A percentile compares a stretch with the other conserved stretches of the same genome.
Evolutionary conservation across 1,140 invertebrate genomes (phyloP).

Genomic region (Drosophila miranda): DNA sequence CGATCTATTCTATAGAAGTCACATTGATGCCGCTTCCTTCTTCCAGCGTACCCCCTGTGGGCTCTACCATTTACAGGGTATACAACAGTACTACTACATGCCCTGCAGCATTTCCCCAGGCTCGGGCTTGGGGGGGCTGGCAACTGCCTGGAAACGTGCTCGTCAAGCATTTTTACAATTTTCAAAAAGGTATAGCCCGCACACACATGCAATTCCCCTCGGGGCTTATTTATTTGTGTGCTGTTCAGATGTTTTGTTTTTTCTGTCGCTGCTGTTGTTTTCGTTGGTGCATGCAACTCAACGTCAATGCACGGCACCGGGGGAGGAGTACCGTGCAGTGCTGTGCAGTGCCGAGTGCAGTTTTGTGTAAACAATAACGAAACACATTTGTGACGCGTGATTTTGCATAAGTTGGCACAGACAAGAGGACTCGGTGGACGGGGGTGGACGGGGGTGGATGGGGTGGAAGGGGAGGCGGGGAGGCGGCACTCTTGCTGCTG

Average conservation of each 20-base stretch:
- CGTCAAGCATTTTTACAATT: constrained; percentile 75
- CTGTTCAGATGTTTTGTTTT: constrained; percentile 23
- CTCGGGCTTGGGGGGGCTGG: constrained; percentile 39
- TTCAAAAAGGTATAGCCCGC: constrained; percentile 61
- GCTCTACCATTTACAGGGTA: neutral
- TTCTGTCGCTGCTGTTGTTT: constrained; percentile 24
- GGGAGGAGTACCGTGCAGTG: neutral
- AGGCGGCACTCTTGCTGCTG: constrained; percentile 2
- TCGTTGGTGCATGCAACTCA: constrained; percentile 22
- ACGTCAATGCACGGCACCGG: constrained; percentile 4
- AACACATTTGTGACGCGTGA: constrained; percentile 80
- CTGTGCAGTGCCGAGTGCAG: constrained; percentile 37
- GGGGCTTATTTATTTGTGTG: constrained; percentile 64
- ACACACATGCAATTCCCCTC: constrained; percentile 25
- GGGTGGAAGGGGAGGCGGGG: no score
- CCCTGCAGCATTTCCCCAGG: constrained; percentile 2
- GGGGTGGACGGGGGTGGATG: neutral
- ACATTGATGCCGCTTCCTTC: no score
- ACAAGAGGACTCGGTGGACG: constrained; percentile 5
- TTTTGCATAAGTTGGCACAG: constrained; percentile 77
- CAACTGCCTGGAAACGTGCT: constrained; percentile 66
- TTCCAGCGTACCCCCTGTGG: neutral
- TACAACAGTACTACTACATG: constrained; percentile 1
- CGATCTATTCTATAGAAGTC: no score
- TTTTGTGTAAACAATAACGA: constrained; percentile 80